These are phyloP conservation scores for Willisornis vidua DNA, from an alignment of 2,113 vertebrate genomes.

Conservation along the genomic window DNA sequence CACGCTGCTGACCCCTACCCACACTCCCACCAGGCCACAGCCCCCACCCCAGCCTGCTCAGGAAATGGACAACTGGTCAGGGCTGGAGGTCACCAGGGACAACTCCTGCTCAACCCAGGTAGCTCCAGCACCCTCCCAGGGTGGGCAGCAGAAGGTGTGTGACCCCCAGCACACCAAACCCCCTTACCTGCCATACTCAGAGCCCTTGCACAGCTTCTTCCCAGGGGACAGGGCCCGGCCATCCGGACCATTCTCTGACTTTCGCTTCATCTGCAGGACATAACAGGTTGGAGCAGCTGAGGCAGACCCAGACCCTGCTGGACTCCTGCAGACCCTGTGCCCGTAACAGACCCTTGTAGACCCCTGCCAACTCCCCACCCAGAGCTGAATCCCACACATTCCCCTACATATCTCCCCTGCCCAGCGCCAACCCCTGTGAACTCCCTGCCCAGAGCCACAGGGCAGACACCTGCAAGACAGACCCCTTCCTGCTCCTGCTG, in stretches of 20 bases:
- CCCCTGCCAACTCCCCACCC: not conserved
- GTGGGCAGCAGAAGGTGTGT: not conserved
- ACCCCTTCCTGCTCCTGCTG: not conserved
- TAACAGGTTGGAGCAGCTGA: not conserved
- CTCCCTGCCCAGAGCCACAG: not conserved
- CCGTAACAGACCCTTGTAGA: not conserved
- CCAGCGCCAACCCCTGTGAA: not conserved
- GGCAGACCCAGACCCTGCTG: not conserved
- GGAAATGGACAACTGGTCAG: not conserved
- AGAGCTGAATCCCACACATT: not conserved
- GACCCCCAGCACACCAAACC: not conserved
- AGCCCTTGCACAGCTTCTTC: slow-evolving; percentile 70
- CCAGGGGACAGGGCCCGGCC: slow-evolving; percentile 56
- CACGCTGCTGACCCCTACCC: not conserved
- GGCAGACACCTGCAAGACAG: not conserved
- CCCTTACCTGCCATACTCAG: slow-evolving; percentile 47
- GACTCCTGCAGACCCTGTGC: not conserved
- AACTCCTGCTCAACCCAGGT: not conserved
- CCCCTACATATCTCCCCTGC: not conserved
- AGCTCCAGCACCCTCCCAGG: not conserved
- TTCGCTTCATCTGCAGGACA: slow-evolving; percentile 67
- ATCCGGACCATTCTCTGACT: slow-evolving; percentile 42
- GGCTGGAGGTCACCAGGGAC: not conserved
- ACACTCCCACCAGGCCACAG: not conserved
- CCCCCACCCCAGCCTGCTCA: not conserved